Percentiles rank a stretch among this genome's conserved stretches.
Evolutionary conservation across 2,888 invertebrate species (phyloP).

Genomic region (Ptycholaimellus sp.): DNA sequence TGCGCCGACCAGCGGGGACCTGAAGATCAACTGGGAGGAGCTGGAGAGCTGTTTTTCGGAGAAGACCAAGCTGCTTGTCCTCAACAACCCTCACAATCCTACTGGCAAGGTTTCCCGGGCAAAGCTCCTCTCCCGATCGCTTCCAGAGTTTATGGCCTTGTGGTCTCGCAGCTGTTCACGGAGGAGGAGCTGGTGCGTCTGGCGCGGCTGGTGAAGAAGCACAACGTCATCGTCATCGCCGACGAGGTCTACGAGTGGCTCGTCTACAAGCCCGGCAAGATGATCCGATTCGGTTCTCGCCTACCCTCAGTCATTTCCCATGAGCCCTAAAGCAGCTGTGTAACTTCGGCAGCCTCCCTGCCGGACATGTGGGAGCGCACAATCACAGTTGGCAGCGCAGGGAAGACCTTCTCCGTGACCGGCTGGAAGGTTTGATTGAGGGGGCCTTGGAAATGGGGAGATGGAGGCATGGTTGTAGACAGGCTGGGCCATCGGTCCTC

Average conservation of each 20-base stretch:
- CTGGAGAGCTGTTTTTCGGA: slow-evolving; percentile 51
- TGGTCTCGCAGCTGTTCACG: slow-evolving; percentile 25
- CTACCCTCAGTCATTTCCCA: not conserved
- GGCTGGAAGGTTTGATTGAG: slow-evolving; percentile 60
- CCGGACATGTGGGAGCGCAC: slow-evolving; percentile 96
- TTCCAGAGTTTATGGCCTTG: not conserved
- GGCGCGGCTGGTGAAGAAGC: slow-evolving; percentile 65
- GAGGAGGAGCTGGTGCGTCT: slow-evolving; percentile 36
- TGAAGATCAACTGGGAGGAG: slow-evolving; percentile 60
- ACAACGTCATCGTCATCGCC: slow-evolving; percentile 66
- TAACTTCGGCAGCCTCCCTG: slow-evolving; percentile 41
- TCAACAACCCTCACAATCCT: slow-evolving; percentile 97
- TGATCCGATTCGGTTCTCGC: slow-evolving; percentile 53
- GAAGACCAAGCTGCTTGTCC: slow-evolving; percentile 59
- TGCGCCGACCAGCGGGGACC: slow-evolving; percentile 45
- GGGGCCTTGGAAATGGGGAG: too few relatives aligned
- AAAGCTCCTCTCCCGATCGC: too few relatives aligned
- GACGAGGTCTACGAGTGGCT: slow-evolving; percentile 99
- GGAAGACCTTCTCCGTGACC: slow-evolving; percentile 88
- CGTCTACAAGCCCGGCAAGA: slow-evolving; percentile 54
- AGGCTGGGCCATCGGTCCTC: slow-evolving; percentile 85
- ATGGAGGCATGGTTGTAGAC: too few relatives aligned
- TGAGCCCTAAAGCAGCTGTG: not conserved
- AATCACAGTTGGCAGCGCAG: slow-evolving; percentile 82
- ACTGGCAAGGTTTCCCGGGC: slow-evolving; percentile 69